phyloP scores from a whole-genome alignment of 2,888 invertebrate genomes.

The Quadroppia sp. region DNA sequence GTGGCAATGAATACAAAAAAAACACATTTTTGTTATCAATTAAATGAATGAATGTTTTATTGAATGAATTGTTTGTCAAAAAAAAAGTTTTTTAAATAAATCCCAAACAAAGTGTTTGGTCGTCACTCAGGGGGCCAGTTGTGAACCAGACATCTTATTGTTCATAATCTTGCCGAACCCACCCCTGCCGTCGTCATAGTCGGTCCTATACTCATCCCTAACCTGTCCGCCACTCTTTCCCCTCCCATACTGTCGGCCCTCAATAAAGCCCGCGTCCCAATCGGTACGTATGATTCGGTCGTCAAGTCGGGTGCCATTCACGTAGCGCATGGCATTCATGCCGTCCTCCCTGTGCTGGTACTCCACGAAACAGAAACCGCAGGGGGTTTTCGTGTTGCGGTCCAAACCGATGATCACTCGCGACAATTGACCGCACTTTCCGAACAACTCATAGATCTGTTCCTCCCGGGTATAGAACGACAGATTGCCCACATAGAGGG shows the following conservation, averaged over 20 bases:
- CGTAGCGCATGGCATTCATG: slow-evolving; percentile 65
- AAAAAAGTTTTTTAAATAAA: not conserved
- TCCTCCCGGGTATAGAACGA: slow-evolving; percentile 99
- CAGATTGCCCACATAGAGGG: slow-evolving; percentile 93
- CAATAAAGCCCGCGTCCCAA: slow-evolving; percentile 98
- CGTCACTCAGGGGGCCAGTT: not conserved
- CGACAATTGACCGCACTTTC: slow-evolving; percentile 89
- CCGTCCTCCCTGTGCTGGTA: slow-evolving; percentile 61
- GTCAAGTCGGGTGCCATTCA: slow-evolving; percentile 93
- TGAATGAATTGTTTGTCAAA: too few species aligned
- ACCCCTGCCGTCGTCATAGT: slow-evolving; percentile 92
- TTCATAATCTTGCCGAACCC: slow-evolving; percentile 76
- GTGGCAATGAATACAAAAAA: too few species aligned
- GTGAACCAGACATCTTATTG: not conserved
- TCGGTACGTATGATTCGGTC: slow-evolving; percentile 95
- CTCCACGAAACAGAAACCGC: slow-evolving; percentile 99
- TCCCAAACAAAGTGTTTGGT: not conserved
- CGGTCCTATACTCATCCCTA: slow-evolving; percentile 94
- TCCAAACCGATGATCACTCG: slow-evolving; percentile 92
- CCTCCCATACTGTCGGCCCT: slow-evolving; percentile 95
- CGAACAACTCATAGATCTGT: slow-evolving; percentile 94
- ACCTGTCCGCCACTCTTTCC: slow-evolving; percentile 99
- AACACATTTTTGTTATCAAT: too few species aligned
- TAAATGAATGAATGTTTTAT: too few species aligned
- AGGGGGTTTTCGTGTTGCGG: slow-evolving; percentile 95